These are phyloP conservation scores for Schizopygopsis pylzovi DNA, from an alignment of 2,797 vertebrate species.

Conservation along the genomic window DNA sequence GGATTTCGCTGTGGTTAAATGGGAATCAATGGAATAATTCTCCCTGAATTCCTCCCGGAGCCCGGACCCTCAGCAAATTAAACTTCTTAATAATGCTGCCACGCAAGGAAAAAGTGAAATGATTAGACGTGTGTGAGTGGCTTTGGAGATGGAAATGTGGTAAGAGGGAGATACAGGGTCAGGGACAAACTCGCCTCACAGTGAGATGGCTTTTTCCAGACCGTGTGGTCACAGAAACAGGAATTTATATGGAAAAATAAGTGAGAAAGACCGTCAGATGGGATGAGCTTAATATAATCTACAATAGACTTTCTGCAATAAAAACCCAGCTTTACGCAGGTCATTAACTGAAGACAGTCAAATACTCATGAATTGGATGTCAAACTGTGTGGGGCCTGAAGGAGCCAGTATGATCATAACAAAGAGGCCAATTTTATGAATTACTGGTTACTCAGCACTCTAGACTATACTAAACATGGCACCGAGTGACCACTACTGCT, in stretches of 20 bases:
- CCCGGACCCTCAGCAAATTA: slow-evolving; percentile 79
- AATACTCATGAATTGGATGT: slow-evolving; percentile 33
- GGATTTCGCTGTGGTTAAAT: slow-evolving; percentile 75
- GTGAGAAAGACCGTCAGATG: slow-evolving; percentile 62
- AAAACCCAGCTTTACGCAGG: slow-evolving; percentile 21
- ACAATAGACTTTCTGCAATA: slow-evolving; percentile 33
- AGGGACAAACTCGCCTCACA: slow-evolving; percentile 82
- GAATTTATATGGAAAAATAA: slow-evolving; percentile 83
- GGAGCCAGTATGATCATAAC: slow-evolving; percentile 48
- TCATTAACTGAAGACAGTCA: slow-evolving; percentile 53
- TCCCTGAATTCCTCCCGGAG: slow-evolving; percentile 77
- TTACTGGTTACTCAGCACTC: slow-evolving; percentile 47
- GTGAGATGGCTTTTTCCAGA: slow-evolving; percentile 80
- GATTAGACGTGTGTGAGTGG: slow-evolving; percentile 83
- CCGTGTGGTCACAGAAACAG: slow-evolving; percentile 82
- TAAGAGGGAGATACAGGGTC: slow-evolving; percentile 83
- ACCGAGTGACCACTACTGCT: slow-evolving; percentile 12
- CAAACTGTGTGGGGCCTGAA: slow-evolving; percentile 37
- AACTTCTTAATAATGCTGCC: slow-evolving; percentile 82
- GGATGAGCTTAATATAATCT: slow-evolving; percentile 36
- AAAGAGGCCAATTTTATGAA: slow-evolving; percentile 51
- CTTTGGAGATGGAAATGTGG: slow-evolving; percentile 85
- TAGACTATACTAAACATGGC: slow-evolving; percentile 50
- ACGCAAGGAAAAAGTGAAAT: slow-evolving; percentile 81
- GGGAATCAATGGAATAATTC: slow-evolving; percentile 81